phyloP scores from a whole-genome alignment of 1,140 invertebrate species.

The Camponotus pennsylvanicus region DNA sequence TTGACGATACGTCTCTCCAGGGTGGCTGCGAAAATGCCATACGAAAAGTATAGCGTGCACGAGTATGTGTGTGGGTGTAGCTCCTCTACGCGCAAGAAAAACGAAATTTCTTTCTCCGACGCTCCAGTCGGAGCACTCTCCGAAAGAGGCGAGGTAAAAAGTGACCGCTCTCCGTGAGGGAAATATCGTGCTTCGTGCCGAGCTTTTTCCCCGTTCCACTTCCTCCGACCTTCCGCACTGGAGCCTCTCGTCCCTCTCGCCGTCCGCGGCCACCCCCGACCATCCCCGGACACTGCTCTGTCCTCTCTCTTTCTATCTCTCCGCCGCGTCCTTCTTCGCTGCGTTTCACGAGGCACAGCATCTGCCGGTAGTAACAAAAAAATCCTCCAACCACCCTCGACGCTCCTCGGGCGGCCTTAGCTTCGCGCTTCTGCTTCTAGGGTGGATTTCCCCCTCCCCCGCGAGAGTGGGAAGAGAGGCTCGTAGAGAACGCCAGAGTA shows the following conservation, averaged over 20 bases:
- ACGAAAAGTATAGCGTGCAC: slow-evolving; percentile 13
- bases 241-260: slow-evolving; percentile 48
- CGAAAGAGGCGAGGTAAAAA: slow-evolving; percentile 64
- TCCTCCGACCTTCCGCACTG: slow-evolving; percentile 54
- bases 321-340: slow-evolving; percentile 44
- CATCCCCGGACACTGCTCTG: neutral
- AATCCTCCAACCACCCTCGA: slow-evolving; percentile 69
- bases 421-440: slow-evolving; percentile 60
- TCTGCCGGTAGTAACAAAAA: slow-evolving; percentile 72
- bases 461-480: slow-evolving; percentile 31
- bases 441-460: slow-evolving; percentile 30
- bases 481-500: slow-evolving; percentile 55
- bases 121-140: slow-evolving; percentile 61
- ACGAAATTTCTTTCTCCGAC: slow-evolving; percentile 60
- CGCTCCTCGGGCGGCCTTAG: slow-evolving; percentile 54
- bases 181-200: slow-evolving; percentile 64
- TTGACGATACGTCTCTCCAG: slow-evolving; percentile 16
- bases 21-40: neutral
- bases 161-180: slow-evolving; percentile 61
- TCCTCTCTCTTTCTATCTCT: slow-evolving; percentile 41
- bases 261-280: slow-evolving; percentile 31
- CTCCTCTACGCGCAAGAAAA: slow-evolving; percentile 48
- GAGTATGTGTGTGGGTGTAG: neutral
- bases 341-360: slow-evolving; percentile 68
- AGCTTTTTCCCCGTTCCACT: slow-evolving; percentile 59